Percentiles rank a stretch among this genome's conserved stretches.
These are phyloP conservation scores for Drosophila bocki DNA, from an alignment of 1,140 invertebrate genomes.

Conservation along the genomic window DNA sequence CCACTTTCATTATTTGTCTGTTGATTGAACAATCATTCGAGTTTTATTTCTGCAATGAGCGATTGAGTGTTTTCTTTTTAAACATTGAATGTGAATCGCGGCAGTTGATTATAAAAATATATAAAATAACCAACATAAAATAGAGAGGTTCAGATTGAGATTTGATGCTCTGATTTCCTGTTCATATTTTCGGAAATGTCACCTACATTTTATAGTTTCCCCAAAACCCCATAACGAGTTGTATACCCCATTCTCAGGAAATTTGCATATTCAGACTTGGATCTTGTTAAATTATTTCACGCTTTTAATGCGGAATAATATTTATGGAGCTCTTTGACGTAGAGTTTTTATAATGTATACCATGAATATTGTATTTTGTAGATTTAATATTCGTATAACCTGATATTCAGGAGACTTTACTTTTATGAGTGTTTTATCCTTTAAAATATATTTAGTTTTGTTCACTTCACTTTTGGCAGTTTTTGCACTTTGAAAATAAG, in stretches of 20 bases:
- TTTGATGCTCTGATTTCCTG: constrained; percentile 5
- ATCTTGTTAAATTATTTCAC: constrained; percentile 33
- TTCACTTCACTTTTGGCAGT: background rate
- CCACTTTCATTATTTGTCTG: constrained; percentile 67
- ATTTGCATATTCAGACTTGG: constrained; percentile 10
- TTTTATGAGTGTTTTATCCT: too few relatives aligned
- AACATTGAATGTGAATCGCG: constrained; percentile 15
- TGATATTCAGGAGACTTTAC: background rate
- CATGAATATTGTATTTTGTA: constrained; percentile 14
- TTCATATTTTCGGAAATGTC: constrained; percentile 16
- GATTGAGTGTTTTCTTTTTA: constrained; percentile 21
- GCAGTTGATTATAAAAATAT: too few relatives aligned
- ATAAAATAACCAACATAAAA: background rate
- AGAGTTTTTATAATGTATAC: constrained; percentile 6
- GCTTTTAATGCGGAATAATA: constrained; percentile 14
- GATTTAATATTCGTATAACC: background rate
- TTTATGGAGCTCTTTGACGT: constrained; percentile 26
- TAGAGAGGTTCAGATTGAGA: background rate
- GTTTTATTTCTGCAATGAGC: constrained; percentile 1
- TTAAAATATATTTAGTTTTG: too few relatives aligned
- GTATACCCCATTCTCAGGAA: background rate
- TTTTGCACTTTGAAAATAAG: background rate
- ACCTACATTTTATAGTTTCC: background rate
- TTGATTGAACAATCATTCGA: constrained; percentile 59
- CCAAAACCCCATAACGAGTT: constrained; percentile 15